A percentile compares a stretch with the other conserved stretches of the same genome.
These are phyloP conservation scores for Aurelia coerulea DNA, from an alignment of 30 jellyfish, hydroid and myxozoan genomes.

Conservation along the genomic window DNA sequence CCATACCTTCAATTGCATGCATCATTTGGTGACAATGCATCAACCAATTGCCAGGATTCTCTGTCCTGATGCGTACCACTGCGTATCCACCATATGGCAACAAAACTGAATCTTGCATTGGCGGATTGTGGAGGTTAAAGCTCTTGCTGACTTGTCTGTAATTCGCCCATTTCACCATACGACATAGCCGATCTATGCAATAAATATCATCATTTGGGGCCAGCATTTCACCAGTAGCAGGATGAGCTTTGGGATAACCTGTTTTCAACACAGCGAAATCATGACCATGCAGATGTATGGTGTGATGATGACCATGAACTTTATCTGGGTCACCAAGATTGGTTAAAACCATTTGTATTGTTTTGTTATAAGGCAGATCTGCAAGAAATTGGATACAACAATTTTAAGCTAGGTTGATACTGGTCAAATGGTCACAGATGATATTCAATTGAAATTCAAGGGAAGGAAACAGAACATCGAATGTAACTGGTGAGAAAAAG, in stretches of 20 bases:
- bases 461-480: too few species aligned
- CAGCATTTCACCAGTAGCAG: conserved; percentile 63
- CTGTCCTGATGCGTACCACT: conserved; percentile 83
- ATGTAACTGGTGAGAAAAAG: too few species aligned
- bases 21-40: conserved; percentile 90
- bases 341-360: conserved; percentile 83
- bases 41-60: conserved; percentile 95
- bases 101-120: conserved; percentile 78
- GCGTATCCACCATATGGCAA: conserved; percentile 95
- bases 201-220: conserved; percentile 36
- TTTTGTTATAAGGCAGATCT: conserved; percentile 81
- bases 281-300: conserved; percentile 96
- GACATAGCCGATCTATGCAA: conserved; percentile 62
- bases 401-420: too few species aligned
- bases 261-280: conserved; percentile 85
- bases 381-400: conserved; percentile 27
- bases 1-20: conserved; percentile 95
- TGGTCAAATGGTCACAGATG: too few species aligned
- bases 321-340: conserved; percentile 58
- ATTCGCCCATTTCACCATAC: conserved; percentile 52
- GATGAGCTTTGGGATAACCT: conserved; percentile 80
- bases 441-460: too few species aligned
- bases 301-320: conserved; percentile 94
- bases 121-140: conserved; percentile 72
- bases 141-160: conserved; percentile 54